Percentiles rank a stretch among this genome's conserved stretches.
phyloP scores from a whole-genome alignment of 2,797 vertebrate genomes.

The Uromys caudimaculatus region DNA sequence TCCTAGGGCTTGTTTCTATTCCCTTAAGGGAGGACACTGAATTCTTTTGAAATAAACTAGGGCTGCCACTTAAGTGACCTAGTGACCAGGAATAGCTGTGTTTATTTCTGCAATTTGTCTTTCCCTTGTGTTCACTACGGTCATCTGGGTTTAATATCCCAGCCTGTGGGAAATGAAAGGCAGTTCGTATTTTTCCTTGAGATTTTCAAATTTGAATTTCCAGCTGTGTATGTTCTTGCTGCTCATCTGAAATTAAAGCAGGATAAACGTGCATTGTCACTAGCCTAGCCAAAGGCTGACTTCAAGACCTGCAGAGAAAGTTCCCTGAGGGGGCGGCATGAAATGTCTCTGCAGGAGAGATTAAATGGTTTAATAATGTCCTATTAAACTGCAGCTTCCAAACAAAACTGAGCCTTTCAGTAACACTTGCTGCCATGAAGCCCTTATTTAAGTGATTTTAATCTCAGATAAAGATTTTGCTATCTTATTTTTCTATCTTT shows the following conservation, averaged over 20 bases:
- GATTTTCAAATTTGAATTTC: slow-evolving; percentile 72
- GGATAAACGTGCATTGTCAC: slow-evolving; percentile 75
- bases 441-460: slow-evolving; percentile 76
- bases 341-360: slow-evolving; percentile 83
- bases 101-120: slow-evolving; percentile 74
- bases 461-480: slow-evolving; percentile 80
- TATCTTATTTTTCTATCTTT: too few relatives aligned
- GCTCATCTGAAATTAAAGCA: slow-evolving; percentile 75
- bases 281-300: slow-evolving; percentile 74
- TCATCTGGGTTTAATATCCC: slow-evolving; percentile 73
- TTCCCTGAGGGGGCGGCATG: slow-evolving; percentile 80
- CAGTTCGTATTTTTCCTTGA: slow-evolving; percentile 73
- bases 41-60: slow-evolving; percentile 61
- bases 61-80: slow-evolving; percentile 65
- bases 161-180: slow-evolving; percentile 72
- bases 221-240: slow-evolving; percentile 68
- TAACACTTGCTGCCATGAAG: slow-evolving; percentile 78
- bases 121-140: slow-evolving; percentile 1
- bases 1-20: slow-evolving; percentile 42
- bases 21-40: not conserved
- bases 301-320: slow-evolving; percentile 70
- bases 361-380: slow-evolving; percentile 88
- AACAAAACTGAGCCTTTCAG: slow-evolving; percentile 83
- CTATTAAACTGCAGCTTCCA: slow-evolving; percentile 85
- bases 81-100: slow-evolving; percentile 54